These are phyloP conservation scores for Lathronympha strigana DNA, from an alignment of 2,888 invertebrate genomes.

Conservation along the genomic window DNA sequence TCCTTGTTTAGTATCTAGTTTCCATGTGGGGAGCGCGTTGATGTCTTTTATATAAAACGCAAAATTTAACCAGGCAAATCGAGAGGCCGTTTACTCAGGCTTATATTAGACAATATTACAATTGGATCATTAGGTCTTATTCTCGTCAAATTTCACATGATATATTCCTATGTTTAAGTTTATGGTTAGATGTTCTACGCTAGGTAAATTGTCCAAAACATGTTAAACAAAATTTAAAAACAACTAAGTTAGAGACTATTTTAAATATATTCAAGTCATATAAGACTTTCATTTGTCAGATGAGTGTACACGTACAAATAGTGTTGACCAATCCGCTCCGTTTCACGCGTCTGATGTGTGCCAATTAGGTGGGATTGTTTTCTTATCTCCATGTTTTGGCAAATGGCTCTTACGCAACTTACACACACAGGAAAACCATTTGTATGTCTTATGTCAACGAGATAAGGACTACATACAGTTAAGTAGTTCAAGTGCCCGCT, in stretches of 20 bases:
- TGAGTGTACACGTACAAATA: constrained; percentile 8
- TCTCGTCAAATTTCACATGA: too few relatives aligned
- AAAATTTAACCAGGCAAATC: too few relatives aligned
- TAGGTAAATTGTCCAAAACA: too few relatives aligned
- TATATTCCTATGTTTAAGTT: too few relatives aligned
- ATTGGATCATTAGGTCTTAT: too few relatives aligned
- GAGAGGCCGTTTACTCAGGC: too few relatives aligned
- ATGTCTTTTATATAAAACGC: neutral
- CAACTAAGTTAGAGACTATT: too few relatives aligned
- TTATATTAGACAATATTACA: too few relatives aligned
- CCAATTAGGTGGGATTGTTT: constrained; percentile 39
- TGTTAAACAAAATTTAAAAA: too few relatives aligned
- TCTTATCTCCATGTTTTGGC: constrained; percentile 40
- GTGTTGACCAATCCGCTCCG: constrained; percentile 15
- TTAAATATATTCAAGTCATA: neutral
- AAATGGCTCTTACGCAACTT: constrained; percentile 32
- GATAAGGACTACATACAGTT: too few relatives aligned
- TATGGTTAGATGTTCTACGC: too few relatives aligned
- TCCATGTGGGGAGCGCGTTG: neutral
- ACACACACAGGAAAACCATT: neutral
- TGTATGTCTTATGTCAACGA: neutral
- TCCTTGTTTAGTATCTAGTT: neutral
- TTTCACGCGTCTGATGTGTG: constrained; percentile 30
- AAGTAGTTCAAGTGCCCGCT: too few relatives aligned
- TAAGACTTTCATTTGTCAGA: neutral